A percentile compares a stretch with the other conserved stretches of the same genome.
phyloP scores from a whole-genome alignment of 2,888 invertebrate genomes.

The Encarsia formosa region DNA sequence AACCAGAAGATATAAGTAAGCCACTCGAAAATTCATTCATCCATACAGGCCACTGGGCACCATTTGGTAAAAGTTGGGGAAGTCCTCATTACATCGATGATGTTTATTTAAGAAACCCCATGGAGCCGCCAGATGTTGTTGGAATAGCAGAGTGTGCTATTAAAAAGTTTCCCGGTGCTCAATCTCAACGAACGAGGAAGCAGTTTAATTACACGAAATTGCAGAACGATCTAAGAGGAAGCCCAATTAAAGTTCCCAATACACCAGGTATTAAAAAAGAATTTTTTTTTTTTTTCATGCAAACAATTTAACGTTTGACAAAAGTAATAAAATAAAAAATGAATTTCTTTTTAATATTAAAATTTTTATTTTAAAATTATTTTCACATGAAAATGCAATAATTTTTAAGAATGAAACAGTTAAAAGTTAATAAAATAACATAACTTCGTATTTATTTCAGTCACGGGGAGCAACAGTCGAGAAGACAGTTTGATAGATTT shows the following conservation, averaged over 20 bases:
- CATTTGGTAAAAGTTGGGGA: slow-evolving; percentile 80
- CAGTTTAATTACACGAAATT: slow-evolving; percentile 83
- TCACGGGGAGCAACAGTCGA: slow-evolving; percentile 41
- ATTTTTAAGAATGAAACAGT: no score
- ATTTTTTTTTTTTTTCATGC: no score
- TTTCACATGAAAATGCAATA: no score
- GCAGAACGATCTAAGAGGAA: slow-evolving; percentile 61
- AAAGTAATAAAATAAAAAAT: no score
- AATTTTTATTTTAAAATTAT: no score
- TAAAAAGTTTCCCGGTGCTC: slow-evolving; percentile 49
- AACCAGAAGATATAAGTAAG: slow-evolving; percentile 70
- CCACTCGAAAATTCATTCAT: slow-evolving; percentile 79
- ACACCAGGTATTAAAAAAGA: no score
- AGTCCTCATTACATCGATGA: slow-evolving; percentile 75
- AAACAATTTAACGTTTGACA: no score
- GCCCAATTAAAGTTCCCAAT: slow-evolving; percentile 46
- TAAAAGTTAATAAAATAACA: no score
- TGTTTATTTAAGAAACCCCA: slow-evolving; percentile 71
- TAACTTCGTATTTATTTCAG: slow-evolving; percentile 7
- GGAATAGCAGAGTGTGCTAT: slow-evolving; percentile 53
- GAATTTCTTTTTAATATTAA: no score
- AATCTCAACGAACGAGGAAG: slow-evolving; percentile 53
- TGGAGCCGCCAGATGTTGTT: slow-evolving; percentile 65
- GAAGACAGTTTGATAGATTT: slow-evolving; percentile 77
- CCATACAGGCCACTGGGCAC: slow-evolving; percentile 73